A percentile compares a stretch with the other conserved stretches of the same genome.
Conservation (phyloP, 2,113 vertebrate species). For the Syrrhaptes paradoxus region DNA sequence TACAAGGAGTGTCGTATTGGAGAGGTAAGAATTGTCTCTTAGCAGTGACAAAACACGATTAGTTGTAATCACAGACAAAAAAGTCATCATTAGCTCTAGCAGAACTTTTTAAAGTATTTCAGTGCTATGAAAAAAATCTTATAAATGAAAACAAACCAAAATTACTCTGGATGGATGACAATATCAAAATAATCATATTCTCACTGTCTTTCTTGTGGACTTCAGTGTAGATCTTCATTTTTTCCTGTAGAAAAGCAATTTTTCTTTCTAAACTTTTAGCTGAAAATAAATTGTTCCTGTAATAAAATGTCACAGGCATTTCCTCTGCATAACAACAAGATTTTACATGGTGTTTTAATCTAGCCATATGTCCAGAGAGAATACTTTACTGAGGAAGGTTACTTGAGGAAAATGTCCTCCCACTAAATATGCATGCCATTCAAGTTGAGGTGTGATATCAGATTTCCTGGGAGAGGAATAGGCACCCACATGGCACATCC, state of each 20-base stretch:
- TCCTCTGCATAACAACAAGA: neutral
- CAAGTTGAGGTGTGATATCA: neutral
- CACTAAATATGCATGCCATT: neutral
- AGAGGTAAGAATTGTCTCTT: neutral
- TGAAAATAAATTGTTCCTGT: neutral
- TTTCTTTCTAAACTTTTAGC: neutral
- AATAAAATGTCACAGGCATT: neutral
- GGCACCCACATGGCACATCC: accelerated
- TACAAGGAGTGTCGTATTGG: neutral
- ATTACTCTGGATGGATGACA: neutral
- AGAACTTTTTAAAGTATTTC: neutral
- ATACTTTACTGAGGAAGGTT: neutral
- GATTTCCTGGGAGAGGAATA: neutral
- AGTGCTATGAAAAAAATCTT: neutral
- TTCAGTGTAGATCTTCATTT: neutral
- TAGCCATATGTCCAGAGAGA: neutral
- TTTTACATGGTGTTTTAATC: neutral
- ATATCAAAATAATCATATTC: neutral
- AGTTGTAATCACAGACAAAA: neutral
- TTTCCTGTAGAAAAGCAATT: neutral
- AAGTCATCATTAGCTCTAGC: neutral
- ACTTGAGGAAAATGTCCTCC: neutral
- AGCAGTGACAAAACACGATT: neutral
- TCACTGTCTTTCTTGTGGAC: neutral
- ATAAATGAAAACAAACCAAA: neutral